Percentiles rank a stretch among this genome's conserved stretches.
Evolutionary conservation across 1,140 invertebrate species (phyloP).

Genomic region (Hypsibius dujardini): DNA sequence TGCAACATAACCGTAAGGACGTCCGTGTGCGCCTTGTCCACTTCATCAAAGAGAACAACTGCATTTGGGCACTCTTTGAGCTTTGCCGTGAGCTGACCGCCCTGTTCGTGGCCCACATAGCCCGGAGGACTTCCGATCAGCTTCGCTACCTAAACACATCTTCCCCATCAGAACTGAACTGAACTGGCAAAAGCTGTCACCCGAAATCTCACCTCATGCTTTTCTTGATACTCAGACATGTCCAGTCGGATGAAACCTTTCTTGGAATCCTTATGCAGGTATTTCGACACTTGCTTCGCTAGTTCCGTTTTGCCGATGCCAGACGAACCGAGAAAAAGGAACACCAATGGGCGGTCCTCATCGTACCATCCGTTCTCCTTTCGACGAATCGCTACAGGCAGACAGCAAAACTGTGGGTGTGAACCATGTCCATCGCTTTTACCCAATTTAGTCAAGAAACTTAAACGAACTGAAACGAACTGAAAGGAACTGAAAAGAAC

Average conservation of each 20-base stretch:
- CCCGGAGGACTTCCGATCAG: slow-evolving; percentile 82
- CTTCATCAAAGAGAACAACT: slow-evolving; percentile 84
- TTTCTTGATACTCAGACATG: slow-evolving; percentile 90
- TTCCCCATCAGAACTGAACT: neutral
- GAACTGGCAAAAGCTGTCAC: no score
- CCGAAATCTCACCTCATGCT: slow-evolving; percentile 46
- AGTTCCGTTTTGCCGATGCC: slow-evolving; percentile 76
- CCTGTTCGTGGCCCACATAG: slow-evolving; percentile 75
- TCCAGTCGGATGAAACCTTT: slow-evolving; percentile 72
- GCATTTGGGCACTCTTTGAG: slow-evolving; percentile 58
- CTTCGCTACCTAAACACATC: slow-evolving; percentile 46
- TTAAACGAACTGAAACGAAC: no score
- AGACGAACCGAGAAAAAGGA: slow-evolving; percentile 80
- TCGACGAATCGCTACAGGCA: slow-evolving; percentile 54
- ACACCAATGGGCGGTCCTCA: slow-evolving; percentile 75
- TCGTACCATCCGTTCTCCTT: slow-evolving; percentile 79
- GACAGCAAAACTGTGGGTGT: no score
- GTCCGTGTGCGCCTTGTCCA: slow-evolving; percentile 88
- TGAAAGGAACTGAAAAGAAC: no score
- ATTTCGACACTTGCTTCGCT: slow-evolving; percentile 58
- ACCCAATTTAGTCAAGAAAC: no score
- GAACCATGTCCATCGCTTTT: no score
- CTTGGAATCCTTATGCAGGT: slow-evolving; percentile 55
- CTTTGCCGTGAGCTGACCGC: slow-evolving; percentile 70
- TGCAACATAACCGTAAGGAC: slow-evolving; percentile 76